Evolutionary conservation across 2,113 vertebrate species (phyloP).

Genomic region (Pangasianodon gigas): DNA sequence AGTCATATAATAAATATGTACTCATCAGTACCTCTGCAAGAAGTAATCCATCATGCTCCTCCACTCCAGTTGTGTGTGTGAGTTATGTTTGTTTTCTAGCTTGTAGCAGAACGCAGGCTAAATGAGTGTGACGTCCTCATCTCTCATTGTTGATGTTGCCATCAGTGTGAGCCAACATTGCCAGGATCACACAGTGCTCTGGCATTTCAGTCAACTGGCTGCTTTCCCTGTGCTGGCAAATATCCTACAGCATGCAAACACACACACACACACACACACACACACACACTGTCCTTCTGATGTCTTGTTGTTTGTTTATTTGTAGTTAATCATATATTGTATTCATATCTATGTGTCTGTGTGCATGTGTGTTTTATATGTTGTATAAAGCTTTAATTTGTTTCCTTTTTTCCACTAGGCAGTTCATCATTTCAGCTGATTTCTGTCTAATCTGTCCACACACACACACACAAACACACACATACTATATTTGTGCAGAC

Average conservation of each 20-base stretch:
- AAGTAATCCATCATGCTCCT: neutral
- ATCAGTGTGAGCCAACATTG: conserved; percentile 25
- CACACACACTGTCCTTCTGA: neutral
- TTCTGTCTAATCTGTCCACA: neutral
- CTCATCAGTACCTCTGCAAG: neutral
- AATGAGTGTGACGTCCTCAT: conserved; percentile 16
- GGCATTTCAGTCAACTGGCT: conserved; percentile 22
- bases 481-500: neutral
- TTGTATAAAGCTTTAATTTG: neutral
- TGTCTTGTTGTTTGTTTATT: no score
- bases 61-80: conserved; percentile 10
- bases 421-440: no score
- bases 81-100: conserved; percentile 19
- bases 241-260: neutral
- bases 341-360: no score
- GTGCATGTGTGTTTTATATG: neutral
- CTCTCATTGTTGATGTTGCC: conserved; percentile 14
- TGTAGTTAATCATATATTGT: no score
- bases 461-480: neutral
- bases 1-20: neutral
- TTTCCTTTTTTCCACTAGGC: neutral
- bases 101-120: conserved; percentile 4
- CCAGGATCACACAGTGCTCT: conserved; percentile 1
- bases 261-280: conserved; percentile 14
- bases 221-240: neutral